phyloP scores from a whole-genome alignment of 2,797 vertebrate species.

The Meda fulgida region DNA sequence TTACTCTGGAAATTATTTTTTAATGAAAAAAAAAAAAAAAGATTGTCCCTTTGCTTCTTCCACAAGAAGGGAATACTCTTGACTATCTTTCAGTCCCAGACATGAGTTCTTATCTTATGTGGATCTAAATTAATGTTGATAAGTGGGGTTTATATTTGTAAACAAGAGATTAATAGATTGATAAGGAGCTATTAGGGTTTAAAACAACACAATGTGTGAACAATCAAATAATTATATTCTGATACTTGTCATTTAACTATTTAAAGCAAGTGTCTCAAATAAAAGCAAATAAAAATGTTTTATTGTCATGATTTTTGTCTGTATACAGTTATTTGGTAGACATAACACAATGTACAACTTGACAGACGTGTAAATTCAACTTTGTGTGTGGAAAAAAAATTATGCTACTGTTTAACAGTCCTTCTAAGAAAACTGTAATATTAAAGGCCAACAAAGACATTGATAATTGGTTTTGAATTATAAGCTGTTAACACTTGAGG shows the following conservation, averaged over 20 bases:
- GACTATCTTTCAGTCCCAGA: background rate
- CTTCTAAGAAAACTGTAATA: background rate
- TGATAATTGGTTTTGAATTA: background rate
- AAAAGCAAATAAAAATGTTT: background rate
- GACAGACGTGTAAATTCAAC: background rate
- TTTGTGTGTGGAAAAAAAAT: background rate
- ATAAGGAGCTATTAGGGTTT: background rate
- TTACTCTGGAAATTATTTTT: constrained; percentile 56
- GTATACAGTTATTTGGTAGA: background rate
- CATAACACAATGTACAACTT: background rate
- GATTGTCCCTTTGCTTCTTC: constrained; percentile 40
- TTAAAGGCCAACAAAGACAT: background rate
- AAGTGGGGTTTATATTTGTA: background rate
- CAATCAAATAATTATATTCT: background rate
- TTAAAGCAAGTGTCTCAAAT: background rate
- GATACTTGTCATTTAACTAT: background rate
- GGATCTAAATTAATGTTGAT: background rate
- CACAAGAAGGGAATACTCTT: constrained; percentile 8
- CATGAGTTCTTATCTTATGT: background rate
- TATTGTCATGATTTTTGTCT: background rate
- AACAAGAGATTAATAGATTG: background rate
- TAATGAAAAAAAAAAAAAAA: constrained; percentile 50
- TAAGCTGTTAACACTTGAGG: background rate
- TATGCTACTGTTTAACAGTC: background rate
- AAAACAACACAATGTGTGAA: background rate